A percentile compares a stretch with the other conserved stretches of the same genome.
These are phyloP conservation scores for Meles meles DNA, from an alignment of 2,113 vertebrate genomes.

Conservation along the genomic window DNA sequence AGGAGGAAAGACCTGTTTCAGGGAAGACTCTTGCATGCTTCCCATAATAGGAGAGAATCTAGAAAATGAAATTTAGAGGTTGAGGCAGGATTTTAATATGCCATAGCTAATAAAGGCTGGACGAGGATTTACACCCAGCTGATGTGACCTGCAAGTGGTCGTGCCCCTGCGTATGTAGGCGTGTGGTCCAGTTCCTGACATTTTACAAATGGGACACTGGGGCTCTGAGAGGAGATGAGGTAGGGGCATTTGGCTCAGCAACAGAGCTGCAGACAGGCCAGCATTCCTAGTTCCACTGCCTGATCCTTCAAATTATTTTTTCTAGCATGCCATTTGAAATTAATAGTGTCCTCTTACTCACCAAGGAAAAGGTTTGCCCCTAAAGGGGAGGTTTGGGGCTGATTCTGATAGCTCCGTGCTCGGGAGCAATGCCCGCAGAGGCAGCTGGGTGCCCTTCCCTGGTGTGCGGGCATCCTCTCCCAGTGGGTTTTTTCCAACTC, in stretches of 20 bases:
- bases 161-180: background rate
- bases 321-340: background rate
- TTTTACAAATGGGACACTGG: background rate
- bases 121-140: background rate
- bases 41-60: background rate
- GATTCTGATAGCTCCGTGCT: background rate
- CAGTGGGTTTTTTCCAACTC: background rate
- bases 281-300: background rate
- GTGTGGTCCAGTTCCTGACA: background rate
- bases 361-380: background rate
- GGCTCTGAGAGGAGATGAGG: background rate
- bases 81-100: background rate
- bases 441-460: fast-evolving
- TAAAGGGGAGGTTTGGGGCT: background rate
- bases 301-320: background rate
- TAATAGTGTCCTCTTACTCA: background rate
- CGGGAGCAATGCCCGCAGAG: fast-evolving
- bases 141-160: background rate
- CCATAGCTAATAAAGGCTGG: background rate
- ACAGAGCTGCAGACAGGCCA: background rate
- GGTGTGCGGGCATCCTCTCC: background rate
- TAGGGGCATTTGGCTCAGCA: too few relatives aligned
- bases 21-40: background rate
- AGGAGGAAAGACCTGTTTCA: background rate
- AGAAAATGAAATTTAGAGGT: background rate